A percentile compares a stretch with the other conserved stretches of the same genome.
These are phyloP conservation scores for Rhagium mordax DNA, from an alignment of 2,888 invertebrate species.

Conservation along the genomic window DNA sequence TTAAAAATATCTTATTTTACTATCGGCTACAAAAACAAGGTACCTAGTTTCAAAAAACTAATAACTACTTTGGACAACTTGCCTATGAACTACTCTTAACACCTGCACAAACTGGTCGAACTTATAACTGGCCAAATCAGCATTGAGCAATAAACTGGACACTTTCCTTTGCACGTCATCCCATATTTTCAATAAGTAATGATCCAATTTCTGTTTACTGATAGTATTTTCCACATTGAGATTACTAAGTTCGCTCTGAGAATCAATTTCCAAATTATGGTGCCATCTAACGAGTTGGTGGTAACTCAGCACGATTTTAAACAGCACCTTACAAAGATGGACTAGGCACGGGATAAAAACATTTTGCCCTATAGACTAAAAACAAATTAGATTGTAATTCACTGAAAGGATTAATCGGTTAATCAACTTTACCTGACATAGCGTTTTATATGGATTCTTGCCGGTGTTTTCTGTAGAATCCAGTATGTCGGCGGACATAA, in stretches of 20 bases:
- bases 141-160: constrained; percentile 83
- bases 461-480: constrained; percentile 70
- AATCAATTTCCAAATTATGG: constrained; percentile 69
- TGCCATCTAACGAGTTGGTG: constrained; percentile 87
- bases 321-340: constrained; percentile 89
- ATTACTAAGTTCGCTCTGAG: constrained; percentile 51
- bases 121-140: constrained; percentile 87
- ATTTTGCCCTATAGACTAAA: constrained; percentile 73
- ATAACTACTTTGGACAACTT: constrained; percentile 34
- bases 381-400: constrained; percentile 41
- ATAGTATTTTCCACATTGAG: constrained; percentile 77
- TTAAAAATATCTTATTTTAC: no score
- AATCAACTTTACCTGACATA: constrained; percentile 80
- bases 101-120: constrained; percentile 96
- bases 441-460: constrained; percentile 85
- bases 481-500: constrained; percentile 65
- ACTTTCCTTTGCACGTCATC: constrained; percentile 95
- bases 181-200: constrained; percentile 91
- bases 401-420: no score
- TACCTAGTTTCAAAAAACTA: background rate
- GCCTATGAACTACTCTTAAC: constrained; percentile 87
- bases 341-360: constrained; percentile 83
- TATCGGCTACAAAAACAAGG: no score
- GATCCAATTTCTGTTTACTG: constrained; percentile 89
- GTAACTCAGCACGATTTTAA: constrained; percentile 86